A percentile compares a stretch with the other conserved stretches of the same genome.
These are phyloP conservation scores for Actinernus sp. DNA, from an alignment of 92 coral and sea anemone genomes.

Conservation along the genomic window DNA sequence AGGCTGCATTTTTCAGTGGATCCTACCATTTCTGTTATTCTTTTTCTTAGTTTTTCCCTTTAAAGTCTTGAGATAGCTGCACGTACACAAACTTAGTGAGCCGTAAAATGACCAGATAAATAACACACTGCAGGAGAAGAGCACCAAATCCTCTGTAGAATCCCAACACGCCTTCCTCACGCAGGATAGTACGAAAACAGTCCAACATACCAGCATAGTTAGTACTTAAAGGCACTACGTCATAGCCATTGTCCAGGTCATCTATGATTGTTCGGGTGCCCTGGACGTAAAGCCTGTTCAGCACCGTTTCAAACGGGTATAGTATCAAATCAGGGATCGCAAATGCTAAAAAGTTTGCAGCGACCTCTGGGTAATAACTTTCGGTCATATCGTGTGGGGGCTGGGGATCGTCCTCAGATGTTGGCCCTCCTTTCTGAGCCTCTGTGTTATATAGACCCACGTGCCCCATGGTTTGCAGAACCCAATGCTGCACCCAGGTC, in stretches of 20 bases:
- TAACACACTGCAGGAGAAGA: constrained; percentile 71
- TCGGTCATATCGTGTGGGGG: constrained; percentile 77
- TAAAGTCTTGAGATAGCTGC: constrained; percentile 86
- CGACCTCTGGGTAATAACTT: constrained; percentile 90
- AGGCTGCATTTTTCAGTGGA: no score
- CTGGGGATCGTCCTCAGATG: constrained; percentile 64
- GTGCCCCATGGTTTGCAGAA: constrained; percentile 66
- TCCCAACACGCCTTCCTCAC: constrained; percentile 94
- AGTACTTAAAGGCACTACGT: constrained; percentile 90
- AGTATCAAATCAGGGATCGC: constrained; percentile 79
- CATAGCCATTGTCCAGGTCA: constrained; percentile 87
- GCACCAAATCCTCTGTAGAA: constrained; percentile 99
- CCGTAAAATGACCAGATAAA: constrained; percentile 77
- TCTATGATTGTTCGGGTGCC: constrained; percentile 97
- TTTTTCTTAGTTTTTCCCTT: constrained; percentile 51
- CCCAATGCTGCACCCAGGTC: constrained; percentile 86
- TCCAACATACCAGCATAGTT: constrained; percentile 92
- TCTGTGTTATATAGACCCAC: constrained; percentile 61
- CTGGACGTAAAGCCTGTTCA: constrained; percentile 87
- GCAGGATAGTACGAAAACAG: constrained; percentile 86
- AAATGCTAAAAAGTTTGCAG: constrained; percentile 87
- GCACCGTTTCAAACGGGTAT: constrained; percentile 90
- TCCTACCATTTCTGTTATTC: no score
- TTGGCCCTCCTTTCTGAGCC: constrained; percentile 16
- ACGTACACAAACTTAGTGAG: constrained; percentile 87